Percentiles rank a stretch among this genome's conserved stretches.
Evolutionary conservation across 1,140 invertebrate species (phyloP).

Genomic region (Pentalonia nigronervosa): DNA sequence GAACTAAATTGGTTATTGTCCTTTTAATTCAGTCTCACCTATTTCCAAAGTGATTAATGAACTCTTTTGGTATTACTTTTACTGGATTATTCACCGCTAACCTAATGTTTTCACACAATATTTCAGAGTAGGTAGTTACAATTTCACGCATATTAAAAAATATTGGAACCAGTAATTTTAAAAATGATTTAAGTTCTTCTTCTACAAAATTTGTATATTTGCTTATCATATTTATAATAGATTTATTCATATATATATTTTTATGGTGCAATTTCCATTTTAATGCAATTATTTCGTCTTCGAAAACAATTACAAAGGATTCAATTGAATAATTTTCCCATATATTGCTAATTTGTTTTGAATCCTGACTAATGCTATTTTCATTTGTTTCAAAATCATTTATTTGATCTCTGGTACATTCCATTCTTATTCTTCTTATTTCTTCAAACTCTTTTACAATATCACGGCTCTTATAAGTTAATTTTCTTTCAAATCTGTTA

Average conservation of each 20-base stretch:
- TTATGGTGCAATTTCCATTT: background rate
- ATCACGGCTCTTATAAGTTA: background rate
- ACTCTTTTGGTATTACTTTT: background rate
- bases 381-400: background rate
- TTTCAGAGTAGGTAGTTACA: background rate
- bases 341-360: accelerated
- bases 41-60: background rate
- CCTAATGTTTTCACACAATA: background rate
- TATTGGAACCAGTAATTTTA: background rate
- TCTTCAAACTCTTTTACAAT: conserved; percentile 9
- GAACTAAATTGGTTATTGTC: background rate
- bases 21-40: background rate
- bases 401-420: background rate
- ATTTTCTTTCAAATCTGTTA: conserved; percentile 3
- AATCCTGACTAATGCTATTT: background rate
- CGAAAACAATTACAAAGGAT: background rate
- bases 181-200: background rate
- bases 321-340: background rate
- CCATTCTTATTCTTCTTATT: background rate
- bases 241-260: conserved; percentile 30
- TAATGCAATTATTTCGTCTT: background rate
- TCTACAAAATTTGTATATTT: background rate
- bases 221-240: background rate
- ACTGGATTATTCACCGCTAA: background rate
- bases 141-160: conserved; percentile 1